A percentile compares a stretch with the other conserved stretches of the same genome.
phyloP scores from a whole-genome alignment of 2,113 vertebrate species.

The Marcusenius ussheri region DNA sequence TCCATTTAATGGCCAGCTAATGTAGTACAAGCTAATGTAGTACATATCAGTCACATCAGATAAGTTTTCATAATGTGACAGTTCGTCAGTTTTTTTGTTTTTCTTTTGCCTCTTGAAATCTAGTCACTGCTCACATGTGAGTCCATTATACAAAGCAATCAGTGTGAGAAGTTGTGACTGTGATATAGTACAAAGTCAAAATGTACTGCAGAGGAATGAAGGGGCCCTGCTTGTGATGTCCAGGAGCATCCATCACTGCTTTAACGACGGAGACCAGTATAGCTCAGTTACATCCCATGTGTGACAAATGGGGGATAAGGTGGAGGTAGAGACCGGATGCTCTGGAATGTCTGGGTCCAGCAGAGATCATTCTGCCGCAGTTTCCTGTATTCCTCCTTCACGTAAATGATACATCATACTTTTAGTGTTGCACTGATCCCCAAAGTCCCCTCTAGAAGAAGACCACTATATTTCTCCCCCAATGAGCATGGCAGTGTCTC shows the following conservation, averaged over 20 bases:
- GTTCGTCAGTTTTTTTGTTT: not conserved
- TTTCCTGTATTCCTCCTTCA: not conserved
- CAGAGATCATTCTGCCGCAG: not conserved
- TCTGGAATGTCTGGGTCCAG: not conserved
- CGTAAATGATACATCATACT: not conserved
- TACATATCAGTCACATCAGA: not conserved
- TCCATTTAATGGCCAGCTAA: not conserved
- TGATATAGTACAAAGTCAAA: not conserved
- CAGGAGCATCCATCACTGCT: constrained; percentile 19
- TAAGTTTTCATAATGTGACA: not conserved
- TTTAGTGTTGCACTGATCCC: not conserved
- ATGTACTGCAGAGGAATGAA: not conserved
- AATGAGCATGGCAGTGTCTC: not conserved
- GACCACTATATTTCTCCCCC: not conserved
- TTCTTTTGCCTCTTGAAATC: not conserved
- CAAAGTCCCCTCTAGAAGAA: not conserved
- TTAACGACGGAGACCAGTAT: constrained; percentile 9
- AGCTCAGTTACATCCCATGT: not conserved
- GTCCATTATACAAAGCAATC: not conserved
- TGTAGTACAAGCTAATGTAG: not conserved
- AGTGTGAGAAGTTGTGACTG: not conserved
- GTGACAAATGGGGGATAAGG: constrained; percentile 2
- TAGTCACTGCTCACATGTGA: not conserved
- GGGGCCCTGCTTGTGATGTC: not conserved
- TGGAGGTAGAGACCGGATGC: not conserved